phyloP scores from a whole-genome alignment of 1,140 invertebrate species.

The Pteromalus puparum region DNA sequence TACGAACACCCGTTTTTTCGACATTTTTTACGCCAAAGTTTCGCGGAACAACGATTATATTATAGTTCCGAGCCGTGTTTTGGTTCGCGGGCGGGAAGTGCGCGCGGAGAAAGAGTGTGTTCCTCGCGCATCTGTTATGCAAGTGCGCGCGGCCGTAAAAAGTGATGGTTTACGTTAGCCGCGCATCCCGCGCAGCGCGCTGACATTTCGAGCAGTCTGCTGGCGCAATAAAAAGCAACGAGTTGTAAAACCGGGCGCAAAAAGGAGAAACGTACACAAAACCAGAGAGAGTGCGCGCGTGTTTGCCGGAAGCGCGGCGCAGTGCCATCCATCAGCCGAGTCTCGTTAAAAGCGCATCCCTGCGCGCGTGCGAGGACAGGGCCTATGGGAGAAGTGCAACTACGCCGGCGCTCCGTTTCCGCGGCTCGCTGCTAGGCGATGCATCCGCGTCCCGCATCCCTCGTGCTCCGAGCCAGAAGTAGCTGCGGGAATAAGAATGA shows the following conservation, averaged over 20 bases:
- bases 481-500: background rate
- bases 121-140: too few relatives aligned
- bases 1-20: too few relatives aligned
- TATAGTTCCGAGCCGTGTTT: too few relatives aligned
- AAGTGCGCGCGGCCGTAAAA: too few relatives aligned
- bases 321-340: background rate
- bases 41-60: too few relatives aligned
- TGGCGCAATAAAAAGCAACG: background rate
- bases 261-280: background rate
- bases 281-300: background rate
- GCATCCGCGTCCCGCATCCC: slow-evolving; percentile 24
- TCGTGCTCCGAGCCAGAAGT: background rate
- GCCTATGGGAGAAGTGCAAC: background rate
- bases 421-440: background rate
- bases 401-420: background rate
- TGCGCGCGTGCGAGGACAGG: background rate
- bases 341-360: background rate
- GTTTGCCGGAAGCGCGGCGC: background rate
- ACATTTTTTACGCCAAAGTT: too few relatives aligned
- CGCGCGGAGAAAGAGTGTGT: too few relatives aligned
- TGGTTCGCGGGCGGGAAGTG: too few relatives aligned
- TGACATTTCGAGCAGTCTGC: background rate
- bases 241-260: background rate
- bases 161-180: too few relatives aligned
- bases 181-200: too few relatives aligned